phyloP scores from a whole-genome alignment of 2,888 invertebrate genomes.

The Temnothorax unifasciatus region DNA sequence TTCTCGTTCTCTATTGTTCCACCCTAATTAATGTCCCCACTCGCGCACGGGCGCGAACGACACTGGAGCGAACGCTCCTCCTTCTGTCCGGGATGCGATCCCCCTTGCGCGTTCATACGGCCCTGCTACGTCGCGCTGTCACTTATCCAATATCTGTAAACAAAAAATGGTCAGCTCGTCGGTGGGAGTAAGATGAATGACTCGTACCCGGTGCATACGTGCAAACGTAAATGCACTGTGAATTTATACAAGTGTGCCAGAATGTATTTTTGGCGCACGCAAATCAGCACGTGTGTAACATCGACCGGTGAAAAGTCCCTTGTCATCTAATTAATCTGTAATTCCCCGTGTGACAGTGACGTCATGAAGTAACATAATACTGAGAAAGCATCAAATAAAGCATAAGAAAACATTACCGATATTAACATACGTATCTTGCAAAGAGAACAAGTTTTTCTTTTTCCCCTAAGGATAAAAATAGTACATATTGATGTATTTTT shows the following conservation, averaged over 20 bases:
- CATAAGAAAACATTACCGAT: neutral
- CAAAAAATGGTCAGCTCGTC: slow-evolving; percentile 84
- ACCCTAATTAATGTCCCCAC: slow-evolving; percentile 83
- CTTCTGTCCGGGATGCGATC: slow-evolving; percentile 27
- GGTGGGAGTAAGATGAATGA: slow-evolving; percentile 75
- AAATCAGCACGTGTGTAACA: neutral
- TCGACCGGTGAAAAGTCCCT: neutral
- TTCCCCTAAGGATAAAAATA: neutral
- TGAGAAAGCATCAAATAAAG: neutral
- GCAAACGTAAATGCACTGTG: neutral
- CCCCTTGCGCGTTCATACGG: slow-evolving; percentile 74
- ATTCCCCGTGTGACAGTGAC: neutral
- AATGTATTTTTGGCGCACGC: neutral
- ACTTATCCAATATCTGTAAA: slow-evolving; percentile 86
- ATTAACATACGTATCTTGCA: neutral
- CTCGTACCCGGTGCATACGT: slow-evolving; percentile 17
- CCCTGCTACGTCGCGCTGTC: slow-evolving; percentile 83
- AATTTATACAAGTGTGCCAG: slow-evolving; percentile 17
- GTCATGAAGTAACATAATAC: neutral
- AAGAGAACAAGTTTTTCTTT: neutral
- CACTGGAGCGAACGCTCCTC: slow-evolving; percentile 43
- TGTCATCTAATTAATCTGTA: neutral
- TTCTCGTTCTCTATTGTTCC: slow-evolving; percentile 86
- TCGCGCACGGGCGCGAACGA: slow-evolving; percentile 49
- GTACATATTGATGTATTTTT: neutral